Percentiles rank a stretch among this genome's conserved stretches.
Conservation (phyloP, 2,113 vertebrate genomes). For the Eidolon helvum region DNA sequence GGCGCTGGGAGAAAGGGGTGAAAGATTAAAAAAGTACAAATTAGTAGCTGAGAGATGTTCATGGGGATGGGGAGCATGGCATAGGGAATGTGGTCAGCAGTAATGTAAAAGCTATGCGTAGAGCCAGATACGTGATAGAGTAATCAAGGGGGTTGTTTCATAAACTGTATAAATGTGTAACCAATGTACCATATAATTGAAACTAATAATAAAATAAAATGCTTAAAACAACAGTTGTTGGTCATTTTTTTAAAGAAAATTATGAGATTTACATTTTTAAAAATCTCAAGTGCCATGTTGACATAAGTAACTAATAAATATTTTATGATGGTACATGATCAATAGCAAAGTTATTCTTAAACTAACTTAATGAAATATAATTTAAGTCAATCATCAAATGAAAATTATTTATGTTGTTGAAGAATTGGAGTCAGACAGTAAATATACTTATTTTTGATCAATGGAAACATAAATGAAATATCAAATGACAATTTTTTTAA, state of each 20-base stretch:
- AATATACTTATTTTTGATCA: constrained; percentile 17
- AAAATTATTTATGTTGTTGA: constrained; percentile 23
- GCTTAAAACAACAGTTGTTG: too few species aligned
- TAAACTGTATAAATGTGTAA: too few species aligned
- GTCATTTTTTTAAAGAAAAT: not conserved
- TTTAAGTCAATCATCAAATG: not conserved
- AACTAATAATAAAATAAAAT: too few species aligned
- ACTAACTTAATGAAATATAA: constrained; percentile 14
- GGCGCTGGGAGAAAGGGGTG: too few species aligned
- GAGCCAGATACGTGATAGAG: too few species aligned
- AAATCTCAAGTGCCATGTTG: not conserved
- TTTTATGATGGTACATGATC: not conserved
- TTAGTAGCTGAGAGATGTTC: too few species aligned
- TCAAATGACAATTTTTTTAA: constrained; percentile 23
- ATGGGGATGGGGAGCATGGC: too few species aligned
- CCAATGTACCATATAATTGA: too few species aligned
- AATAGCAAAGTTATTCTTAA: constrained; percentile 10
- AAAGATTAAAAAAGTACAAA: too few species aligned
- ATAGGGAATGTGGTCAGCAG: too few species aligned
- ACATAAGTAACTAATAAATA: not conserved
- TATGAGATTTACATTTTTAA: constrained; percentile 18
- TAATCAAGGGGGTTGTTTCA: too few species aligned
- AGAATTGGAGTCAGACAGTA: not conserved
- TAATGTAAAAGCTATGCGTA: too few species aligned
- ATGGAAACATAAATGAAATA: constrained; percentile 28